These are phyloP conservation scores for Ptychochromis oligacanthus DNA, from an alignment of 2,113 vertebrate species.

Conservation along the genomic window DNA sequence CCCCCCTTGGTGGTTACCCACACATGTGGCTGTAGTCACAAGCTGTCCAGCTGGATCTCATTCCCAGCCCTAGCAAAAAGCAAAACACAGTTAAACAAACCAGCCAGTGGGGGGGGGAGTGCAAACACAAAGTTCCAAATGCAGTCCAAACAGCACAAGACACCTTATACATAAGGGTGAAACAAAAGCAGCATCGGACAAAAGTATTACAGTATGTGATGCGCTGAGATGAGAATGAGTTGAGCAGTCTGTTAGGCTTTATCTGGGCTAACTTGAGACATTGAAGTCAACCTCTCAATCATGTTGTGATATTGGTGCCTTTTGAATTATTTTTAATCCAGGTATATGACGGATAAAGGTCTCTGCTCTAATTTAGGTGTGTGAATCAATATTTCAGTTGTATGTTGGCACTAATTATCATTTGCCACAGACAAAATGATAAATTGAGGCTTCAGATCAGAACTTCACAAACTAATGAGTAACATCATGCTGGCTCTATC, in stretches of 20 bases:
- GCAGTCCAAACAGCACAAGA: neutral
- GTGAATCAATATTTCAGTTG: neutral
- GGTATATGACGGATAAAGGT: neutral
- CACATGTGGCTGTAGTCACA: neutral
- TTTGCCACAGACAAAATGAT: neutral
- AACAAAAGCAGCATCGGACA: neutral
- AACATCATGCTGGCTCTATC: too few species aligned
- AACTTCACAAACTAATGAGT: neutral
- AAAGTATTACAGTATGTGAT: neutral
- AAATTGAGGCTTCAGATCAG: neutral
- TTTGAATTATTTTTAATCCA: neutral
- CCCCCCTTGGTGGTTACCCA: neutral
- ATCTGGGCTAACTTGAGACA: neutral
- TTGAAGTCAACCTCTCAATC: neutral
- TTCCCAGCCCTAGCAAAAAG: neutral
- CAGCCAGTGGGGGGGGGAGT: neutral
- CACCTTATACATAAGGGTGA: neutral
- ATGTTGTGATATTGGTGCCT: neutral
- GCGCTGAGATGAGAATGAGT: too few species aligned
- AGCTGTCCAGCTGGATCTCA: neutral
- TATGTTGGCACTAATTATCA: too few species aligned
- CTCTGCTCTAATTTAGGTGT: neutral
- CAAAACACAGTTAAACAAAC: neutral
- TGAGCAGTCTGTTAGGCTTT: neutral
- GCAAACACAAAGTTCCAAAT: neutral